Evolutionary conservation across 64 coral and sea anemone genomes (phyloP).

Genomic region (Montipora cactus): DNA sequence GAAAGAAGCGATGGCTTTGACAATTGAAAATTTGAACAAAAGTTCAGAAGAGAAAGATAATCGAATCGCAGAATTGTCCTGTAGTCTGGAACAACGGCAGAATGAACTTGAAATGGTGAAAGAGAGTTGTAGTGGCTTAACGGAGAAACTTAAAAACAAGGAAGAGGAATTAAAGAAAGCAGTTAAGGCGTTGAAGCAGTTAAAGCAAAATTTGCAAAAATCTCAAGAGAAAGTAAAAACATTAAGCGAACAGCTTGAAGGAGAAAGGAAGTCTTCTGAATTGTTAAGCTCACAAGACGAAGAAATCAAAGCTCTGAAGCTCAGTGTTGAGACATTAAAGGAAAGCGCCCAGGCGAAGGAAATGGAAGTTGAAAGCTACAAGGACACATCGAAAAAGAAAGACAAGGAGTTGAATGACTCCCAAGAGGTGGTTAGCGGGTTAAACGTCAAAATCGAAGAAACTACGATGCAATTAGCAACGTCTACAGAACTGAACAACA

Average conservation of each 20-base stretch:
- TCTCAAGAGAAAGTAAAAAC: slow-evolving; percentile 66
- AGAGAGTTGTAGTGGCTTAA: slow-evolving; percentile 45
- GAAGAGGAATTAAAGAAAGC: slow-evolving; percentile 73
- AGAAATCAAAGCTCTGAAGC: slow-evolving; percentile 58
- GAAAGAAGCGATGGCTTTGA: slow-evolving; percentile 37
- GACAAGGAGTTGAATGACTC: slow-evolving; percentile 74
- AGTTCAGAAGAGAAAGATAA: slow-evolving; percentile 30
- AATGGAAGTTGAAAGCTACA: slow-evolving; percentile 44
- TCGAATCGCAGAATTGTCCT: neutral
- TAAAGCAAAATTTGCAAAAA: slow-evolving; percentile 59
- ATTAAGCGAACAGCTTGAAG: slow-evolving; percentile 28
- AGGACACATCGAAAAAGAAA: slow-evolving; percentile 35
- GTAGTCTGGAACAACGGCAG: slow-evolving; percentile 41
- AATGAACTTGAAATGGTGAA: slow-evolving; percentile 32
- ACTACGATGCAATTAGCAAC: slow-evolving; percentile 53
- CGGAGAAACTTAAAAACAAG: slow-evolving; percentile 51
- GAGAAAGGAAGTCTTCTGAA: slow-evolving; percentile 54
- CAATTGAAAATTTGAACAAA: slow-evolving; percentile 42
- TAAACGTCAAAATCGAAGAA: slow-evolving; percentile 69
- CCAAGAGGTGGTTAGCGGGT: slow-evolving; percentile 64
- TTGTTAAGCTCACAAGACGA: slow-evolving; percentile 14
- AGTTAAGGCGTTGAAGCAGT: slow-evolving; percentile 29
- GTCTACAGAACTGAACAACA: slow-evolving; percentile 63
- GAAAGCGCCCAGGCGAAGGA: slow-evolving; percentile 59
- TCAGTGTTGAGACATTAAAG: slow-evolving; percentile 23